These are phyloP conservation scores for Selenia dentaria DNA, from an alignment of 2,888 invertebrate species.

Conservation along the genomic window DNA sequence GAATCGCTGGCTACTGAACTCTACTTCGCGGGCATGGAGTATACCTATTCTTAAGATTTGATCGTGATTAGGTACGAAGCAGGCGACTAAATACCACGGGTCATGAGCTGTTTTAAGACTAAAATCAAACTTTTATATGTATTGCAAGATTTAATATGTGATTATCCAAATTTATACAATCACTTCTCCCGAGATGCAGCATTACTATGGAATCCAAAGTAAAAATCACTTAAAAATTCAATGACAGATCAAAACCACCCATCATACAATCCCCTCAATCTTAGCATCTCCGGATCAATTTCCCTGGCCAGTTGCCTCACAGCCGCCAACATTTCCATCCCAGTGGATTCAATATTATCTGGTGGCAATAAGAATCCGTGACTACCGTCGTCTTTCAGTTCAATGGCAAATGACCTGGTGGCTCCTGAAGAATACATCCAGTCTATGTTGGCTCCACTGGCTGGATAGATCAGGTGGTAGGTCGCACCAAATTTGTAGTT, in stretches of 20 bases:
- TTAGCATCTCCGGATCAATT: constrained; percentile 20
- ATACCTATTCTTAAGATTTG: too few species aligned
- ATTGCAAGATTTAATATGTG: too few species aligned
- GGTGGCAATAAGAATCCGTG: constrained; percentile 47
- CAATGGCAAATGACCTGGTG: constrained; percentile 39
- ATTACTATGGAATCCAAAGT: too few species aligned
- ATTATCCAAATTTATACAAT: too few species aligned
- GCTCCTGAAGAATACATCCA: constrained; percentile 46
- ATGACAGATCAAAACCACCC: constrained; percentile 39
- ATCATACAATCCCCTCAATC: constrained; percentile 3
- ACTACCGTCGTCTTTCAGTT: constrained; percentile 39
- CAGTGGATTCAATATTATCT: constrained; percentile 38
- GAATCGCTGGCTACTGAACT: too few species aligned
- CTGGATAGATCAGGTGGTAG: constrained; percentile 42
- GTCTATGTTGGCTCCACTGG: constrained; percentile 44
- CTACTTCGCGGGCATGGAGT: too few species aligned
- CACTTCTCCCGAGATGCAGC: too few species aligned
- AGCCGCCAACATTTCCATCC: constrained; percentile 42
- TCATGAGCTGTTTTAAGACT: too few species aligned
- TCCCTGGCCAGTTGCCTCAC: constrained; percentile 35
- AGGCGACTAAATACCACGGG: too few species aligned
- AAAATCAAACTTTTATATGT: too few species aligned
- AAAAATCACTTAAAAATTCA: too few species aligned
- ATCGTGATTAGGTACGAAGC: too few species aligned
- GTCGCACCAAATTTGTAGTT: constrained; percentile 40